Percentiles rank a stretch among this genome's conserved stretches.
Evolutionary conservation across 64 coral and sea anemone species (phyloP).

Genomic region (Acropora yongei): DNA sequence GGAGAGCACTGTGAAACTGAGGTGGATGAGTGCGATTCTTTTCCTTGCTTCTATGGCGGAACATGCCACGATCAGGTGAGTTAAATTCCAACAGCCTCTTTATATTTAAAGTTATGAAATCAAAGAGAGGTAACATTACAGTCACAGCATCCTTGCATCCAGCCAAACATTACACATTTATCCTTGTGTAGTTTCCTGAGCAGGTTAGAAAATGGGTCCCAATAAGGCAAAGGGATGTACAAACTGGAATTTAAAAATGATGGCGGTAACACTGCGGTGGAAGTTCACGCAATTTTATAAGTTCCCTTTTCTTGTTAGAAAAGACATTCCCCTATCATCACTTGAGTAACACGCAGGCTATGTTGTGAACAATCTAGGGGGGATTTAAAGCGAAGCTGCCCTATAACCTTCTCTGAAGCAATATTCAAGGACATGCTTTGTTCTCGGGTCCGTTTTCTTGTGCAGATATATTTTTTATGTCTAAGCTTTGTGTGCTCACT

Average conservation of each 20-base stretch:
- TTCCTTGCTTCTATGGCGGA: conserved; percentile 30
- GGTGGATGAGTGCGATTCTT: conserved; percentile 31
- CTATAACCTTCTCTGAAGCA: neutral
- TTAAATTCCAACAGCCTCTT: neutral
- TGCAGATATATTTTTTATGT: neutral
- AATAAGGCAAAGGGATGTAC: neutral
- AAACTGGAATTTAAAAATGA: conserved; percentile 3
- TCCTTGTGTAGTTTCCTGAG: conserved; percentile 12
- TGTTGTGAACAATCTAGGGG: neutral
- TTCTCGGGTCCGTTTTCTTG: neutral
- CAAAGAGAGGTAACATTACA: neutral
- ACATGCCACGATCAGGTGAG: conserved; percentile 43
- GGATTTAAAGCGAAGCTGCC: conserved; percentile 1
- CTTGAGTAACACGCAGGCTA: neutral
- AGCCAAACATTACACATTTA: conserved; percentile 13
- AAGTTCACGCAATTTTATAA: neutral
- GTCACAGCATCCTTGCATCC: neutral
- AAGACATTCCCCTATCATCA: neutral
- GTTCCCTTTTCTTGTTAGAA: neutral
- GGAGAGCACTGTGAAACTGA: conserved; percentile 8
- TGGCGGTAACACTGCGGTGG: neutral
- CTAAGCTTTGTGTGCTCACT: neutral
- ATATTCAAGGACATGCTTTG: neutral
- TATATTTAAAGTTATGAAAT: neutral
- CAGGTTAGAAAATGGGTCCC: neutral